Evolutionary conservation across 2,888 invertebrate genomes (phyloP).

Genomic region (Salpingus planirostris): DNA sequence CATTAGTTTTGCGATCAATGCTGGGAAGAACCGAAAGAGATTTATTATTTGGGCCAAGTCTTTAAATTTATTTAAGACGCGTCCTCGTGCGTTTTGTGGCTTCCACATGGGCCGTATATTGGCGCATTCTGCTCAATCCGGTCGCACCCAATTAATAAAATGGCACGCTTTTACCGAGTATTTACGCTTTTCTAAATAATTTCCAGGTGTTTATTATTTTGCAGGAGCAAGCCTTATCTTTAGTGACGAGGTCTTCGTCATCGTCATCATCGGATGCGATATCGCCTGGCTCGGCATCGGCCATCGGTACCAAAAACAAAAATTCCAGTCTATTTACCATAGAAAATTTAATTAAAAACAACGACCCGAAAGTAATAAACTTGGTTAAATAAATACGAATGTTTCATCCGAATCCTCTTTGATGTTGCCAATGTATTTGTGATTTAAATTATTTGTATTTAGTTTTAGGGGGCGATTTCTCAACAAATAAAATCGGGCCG

Average conservation of each 20-base stretch:
- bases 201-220: too few relatives aligned
- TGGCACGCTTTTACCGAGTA: background rate
- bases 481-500: conserved; percentile 16
- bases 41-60: too few relatives aligned
- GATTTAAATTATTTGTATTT: conserved; percentile 33
- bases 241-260: conserved; percentile 28
- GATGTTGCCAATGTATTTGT: conserved; percentile 30
- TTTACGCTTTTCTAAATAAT: conserved; percentile 11
- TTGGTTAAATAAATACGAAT: conserved; percentile 32
- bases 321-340: conserved; percentile 42
- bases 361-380: conserved; percentile 30
- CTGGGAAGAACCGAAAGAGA: too few relatives aligned
- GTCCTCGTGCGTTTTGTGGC: too few relatives aligned
- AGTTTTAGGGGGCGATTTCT: conserved; percentile 18
- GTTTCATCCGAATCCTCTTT: conserved; percentile 28
- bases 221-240: conserved; percentile 31
- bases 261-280: too few relatives aligned
- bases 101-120: too few relatives aligned
- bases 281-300: conserved; percentile 4
- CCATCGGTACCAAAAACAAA: too few relatives aligned
- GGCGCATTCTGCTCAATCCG: too few relatives aligned
- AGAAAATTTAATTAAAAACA: conserved; percentile 41
- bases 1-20: too few relatives aligned
- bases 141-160: too few relatives aligned
- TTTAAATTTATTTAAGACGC: too few relatives aligned